phyloP scores from a whole-genome alignment of 64 coral and sea anemone genomes.

The Stichodactyla mertensii region DNA sequence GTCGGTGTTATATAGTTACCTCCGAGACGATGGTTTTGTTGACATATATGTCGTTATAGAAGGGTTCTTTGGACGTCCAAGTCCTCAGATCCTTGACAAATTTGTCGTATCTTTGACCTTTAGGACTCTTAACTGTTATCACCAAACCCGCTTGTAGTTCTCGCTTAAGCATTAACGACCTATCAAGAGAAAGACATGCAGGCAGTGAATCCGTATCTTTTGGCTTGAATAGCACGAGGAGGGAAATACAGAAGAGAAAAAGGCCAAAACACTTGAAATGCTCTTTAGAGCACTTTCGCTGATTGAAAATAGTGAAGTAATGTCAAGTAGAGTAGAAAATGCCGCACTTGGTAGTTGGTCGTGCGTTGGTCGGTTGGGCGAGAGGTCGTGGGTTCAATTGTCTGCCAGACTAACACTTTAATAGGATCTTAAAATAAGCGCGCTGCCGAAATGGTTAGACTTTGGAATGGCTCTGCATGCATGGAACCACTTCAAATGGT shows the following conservation, averaged over 20 bases:
- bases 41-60: conserved; percentile 15
- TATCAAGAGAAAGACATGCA: background rate
- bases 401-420: too few relatives aligned
- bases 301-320: background rate
- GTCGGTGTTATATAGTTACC: too few relatives aligned
- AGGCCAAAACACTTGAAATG: background rate
- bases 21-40: background rate
- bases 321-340: background rate
- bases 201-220: background rate
- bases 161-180: background rate
- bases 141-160: conserved; percentile 25
- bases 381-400: too few relatives aligned
- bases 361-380: too few relatives aligned
- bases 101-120: conserved; percentile 24
- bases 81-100: conserved; percentile 14
- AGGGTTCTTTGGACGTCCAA: conserved; percentile 26
- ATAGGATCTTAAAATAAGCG: too few relatives aligned
- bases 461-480: too few relatives aligned
- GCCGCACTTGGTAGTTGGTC: too few relatives aligned
- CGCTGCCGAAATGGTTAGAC: too few relatives aligned
- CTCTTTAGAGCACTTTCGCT: background rate
- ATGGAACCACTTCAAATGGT: too few relatives aligned
- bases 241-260: too few relatives aligned
- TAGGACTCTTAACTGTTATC: conserved; percentile 10
- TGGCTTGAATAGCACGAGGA: background rate